Base-by-base conservation (phyloP, 2,113 vertebrate species). In the Aegypius monachus region DNA sequence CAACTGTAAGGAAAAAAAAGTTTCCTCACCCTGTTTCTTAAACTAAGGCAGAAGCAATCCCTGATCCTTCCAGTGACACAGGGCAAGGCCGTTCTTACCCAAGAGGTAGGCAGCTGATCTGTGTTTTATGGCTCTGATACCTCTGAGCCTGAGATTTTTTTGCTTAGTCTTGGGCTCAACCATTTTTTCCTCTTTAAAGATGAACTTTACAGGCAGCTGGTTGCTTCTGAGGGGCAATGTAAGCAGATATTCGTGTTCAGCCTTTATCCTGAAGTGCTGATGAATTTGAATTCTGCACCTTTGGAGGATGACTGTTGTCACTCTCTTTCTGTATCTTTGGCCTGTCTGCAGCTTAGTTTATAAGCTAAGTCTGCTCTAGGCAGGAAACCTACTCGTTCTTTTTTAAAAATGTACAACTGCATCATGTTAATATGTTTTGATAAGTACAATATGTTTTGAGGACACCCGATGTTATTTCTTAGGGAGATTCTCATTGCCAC, bases 1-100 rank as follows among this genome's bases (percentile, higher is more conserved):
- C 15, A 42, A 20, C 43, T 47, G 7, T 34, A 38, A n/a, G 48
- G 16, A 7, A 58, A 13, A 56, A 63, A 48, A 10, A 5, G 17
- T 6, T 32, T 84, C 25, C 45, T 79, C 34, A 32, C 7, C 1
- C 34, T 38, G 1, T 42, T 77, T 83, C 50, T 87, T 62, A 65
- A 90, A 36, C 18, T 42, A 55, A 52, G 13, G 29, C 38, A 63
- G 52, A n/a, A 85, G 18, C 22, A 91, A 84, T 42, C 11, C 5
- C 27, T 3, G 18, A 47, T 73, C 17, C 21, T 86, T 71, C 22
- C 29, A 43, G 65, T 27, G 23, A 12, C 12, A 3, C 23, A 29
- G 22, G 7, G 4, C 1, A 4, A 47, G 20, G 20, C 59, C 1
- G 0, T 52, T 86, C 11, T 61, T 23, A 29, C 12, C 14, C 23